Percentiles rank a stretch among this genome's conserved stretches.
Conservation (phyloP, 1,140 invertebrate species). For the Drosophila sechellia region DNA sequence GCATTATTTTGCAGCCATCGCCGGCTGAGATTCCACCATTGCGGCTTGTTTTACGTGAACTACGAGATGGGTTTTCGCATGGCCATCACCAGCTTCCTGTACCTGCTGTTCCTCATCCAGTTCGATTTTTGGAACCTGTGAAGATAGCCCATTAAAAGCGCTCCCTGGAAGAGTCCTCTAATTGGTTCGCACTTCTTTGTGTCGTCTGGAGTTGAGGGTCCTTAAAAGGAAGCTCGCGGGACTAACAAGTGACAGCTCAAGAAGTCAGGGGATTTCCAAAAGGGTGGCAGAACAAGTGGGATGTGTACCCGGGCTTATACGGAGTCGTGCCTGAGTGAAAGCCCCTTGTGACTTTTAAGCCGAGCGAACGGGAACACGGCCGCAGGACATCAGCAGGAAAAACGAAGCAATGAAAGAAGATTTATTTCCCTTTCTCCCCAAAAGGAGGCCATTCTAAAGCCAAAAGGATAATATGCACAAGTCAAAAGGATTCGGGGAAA, state of each 20-base stretch:
- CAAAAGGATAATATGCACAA: conserved; percentile 3
- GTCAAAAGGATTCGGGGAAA: conserved; percentile 4
- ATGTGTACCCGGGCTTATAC: conserved; percentile 18
- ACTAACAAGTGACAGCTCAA: conserved; percentile 36
- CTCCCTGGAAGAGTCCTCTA: conserved; percentile 1
- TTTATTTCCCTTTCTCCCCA: neutral
- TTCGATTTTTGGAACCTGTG: conserved; percentile 40
- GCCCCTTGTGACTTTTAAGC: conserved; percentile 58
- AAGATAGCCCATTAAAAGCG: conserved; percentile 10
- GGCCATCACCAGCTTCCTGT: conserved; percentile 27
- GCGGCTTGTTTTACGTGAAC: conserved; percentile 50
- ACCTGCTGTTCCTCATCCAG: conserved; percentile 35
- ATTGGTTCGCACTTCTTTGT: conserved; percentile 39
- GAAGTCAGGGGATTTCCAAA: conserved; percentile 4
- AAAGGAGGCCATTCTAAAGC: conserved; percentile 23
- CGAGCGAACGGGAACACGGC: conserved; percentile 24
- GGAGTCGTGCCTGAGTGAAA: conserved; percentile 40
- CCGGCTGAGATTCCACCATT: conserved; percentile 35
- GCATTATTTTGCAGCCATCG: conserved; percentile 42
- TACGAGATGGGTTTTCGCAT: conserved; percentile 50
- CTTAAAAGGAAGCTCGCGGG: conserved; percentile 6
- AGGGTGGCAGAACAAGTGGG: conserved; percentile 22
- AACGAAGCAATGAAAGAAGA: conserved; percentile 17
- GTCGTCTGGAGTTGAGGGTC: conserved; percentile 25
- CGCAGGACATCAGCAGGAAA: conserved; percentile 22